A percentile compares a stretch with the other conserved stretches of the same genome.
These are phyloP conservation scores for Apistogramma diplotaenia DNA, from an alignment of 2,113 vertebrate genomes.

Conservation along the genomic window DNA sequence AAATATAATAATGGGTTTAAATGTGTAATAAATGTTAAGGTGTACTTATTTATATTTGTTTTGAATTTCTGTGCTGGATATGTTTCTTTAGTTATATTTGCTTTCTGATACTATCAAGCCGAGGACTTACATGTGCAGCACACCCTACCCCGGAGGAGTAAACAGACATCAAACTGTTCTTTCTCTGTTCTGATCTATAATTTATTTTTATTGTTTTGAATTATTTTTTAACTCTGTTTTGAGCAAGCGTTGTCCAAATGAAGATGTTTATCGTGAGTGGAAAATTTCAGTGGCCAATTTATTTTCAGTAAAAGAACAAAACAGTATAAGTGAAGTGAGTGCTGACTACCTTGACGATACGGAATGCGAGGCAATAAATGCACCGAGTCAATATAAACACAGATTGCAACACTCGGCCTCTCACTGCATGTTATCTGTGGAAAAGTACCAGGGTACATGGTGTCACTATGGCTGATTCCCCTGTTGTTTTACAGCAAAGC, in stretches of 20 bases:
- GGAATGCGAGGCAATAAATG: conserved; percentile 41
- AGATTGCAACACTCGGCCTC: conserved; percentile 27
- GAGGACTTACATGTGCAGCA: not conserved
- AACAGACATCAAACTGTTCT: not conserved
- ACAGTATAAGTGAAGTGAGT: not conserved
- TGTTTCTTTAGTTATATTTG: not conserved
- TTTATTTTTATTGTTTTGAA: not conserved
- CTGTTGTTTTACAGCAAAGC: conserved; percentile 70
- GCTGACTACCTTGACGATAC: not conserved
- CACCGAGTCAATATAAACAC: conserved; percentile 38
- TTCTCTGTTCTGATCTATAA: not conserved
- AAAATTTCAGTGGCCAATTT: not conserved
- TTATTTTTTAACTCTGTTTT: not conserved
- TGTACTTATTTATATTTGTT: too few species aligned
- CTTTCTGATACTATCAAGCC: not conserved
- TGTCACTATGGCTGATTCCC: conserved; percentile 49
- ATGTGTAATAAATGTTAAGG: too few species aligned
- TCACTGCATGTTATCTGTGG: conserved; percentile 49
- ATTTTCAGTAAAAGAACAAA: not conserved
- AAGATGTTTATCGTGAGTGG: not conserved
- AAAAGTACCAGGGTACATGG: conserved; percentile 58
- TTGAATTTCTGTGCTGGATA: not conserved
- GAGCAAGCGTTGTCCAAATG: not conserved
- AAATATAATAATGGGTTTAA: too few species aligned
- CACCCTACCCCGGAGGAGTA: not conserved